Conservation (phyloP, 2,888 invertebrate genomes). For the Rhagophthalmus giganteus region DNA sequence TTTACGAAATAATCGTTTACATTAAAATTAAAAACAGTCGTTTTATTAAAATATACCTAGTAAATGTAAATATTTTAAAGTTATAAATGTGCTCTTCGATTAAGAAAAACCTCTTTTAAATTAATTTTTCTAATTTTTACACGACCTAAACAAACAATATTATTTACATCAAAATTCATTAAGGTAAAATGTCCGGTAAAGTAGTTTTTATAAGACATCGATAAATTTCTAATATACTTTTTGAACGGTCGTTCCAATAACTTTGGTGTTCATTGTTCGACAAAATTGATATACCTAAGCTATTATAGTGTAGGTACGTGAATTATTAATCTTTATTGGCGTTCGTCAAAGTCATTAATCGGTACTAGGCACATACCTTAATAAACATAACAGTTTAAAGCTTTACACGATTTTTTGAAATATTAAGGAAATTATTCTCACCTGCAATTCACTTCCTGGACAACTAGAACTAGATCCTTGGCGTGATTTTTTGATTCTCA, state of each 20-base stretch:
- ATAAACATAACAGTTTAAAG: slow-evolving; percentile 24
- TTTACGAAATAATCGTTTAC: too few species aligned
- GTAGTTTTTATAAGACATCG: neutral
- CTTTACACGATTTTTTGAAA: too few species aligned
- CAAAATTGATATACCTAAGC: slow-evolving; percentile 8
- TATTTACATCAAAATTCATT: neutral
- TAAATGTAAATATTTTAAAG: too few species aligned
- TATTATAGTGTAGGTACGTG: slow-evolving; percentile 12
- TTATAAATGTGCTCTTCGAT: too few species aligned
- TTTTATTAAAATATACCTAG: too few species aligned
- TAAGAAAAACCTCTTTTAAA: too few species aligned
- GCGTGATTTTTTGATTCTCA: slow-evolving; percentile 13
- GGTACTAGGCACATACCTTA: slow-evolving; percentile 10
- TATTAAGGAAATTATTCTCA: slow-evolving; percentile 31
- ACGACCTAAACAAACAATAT: too few species aligned
- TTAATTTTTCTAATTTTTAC: too few species aligned
- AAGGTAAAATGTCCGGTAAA: neutral
- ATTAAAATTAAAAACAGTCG: too few species aligned
- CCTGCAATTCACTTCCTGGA: slow-evolving; percentile 51
- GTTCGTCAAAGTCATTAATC: slow-evolving; percentile 19
- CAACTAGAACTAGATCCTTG: slow-evolving; percentile 48
- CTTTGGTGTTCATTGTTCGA: slow-evolving; percentile 3
- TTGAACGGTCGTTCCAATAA: neutral
- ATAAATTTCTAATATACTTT: too few species aligned
- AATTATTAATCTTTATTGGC: slow-evolving; percentile 25